Conservation (phyloP, 2,797 vertebrate genomes). For the Rallus crepitans region DNA sequence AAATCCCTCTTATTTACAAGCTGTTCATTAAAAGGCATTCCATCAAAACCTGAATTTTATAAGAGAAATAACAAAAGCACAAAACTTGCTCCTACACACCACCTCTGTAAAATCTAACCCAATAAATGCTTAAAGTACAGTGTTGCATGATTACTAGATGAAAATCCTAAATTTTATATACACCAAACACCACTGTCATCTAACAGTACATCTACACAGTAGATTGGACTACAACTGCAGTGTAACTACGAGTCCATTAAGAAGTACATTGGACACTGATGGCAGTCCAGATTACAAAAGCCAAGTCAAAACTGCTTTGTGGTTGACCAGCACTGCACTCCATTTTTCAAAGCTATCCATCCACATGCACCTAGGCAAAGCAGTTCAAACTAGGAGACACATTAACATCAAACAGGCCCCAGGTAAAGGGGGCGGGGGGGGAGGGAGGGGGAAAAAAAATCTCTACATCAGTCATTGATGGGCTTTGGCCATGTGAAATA, state of each 20-base stretch:
- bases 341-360: not conserved
- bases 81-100: not conserved
- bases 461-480: not conserved
- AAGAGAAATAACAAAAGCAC: not conserved
- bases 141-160: not conserved
- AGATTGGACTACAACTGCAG: not conserved
- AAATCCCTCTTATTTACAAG: not conserved
- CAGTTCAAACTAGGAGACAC: not conserved
- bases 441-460: too few relatives aligned
- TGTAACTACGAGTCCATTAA: accelerated
- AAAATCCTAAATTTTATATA: not conserved
- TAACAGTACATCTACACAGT: not conserved
- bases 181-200: not conserved
- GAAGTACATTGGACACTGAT: not conserved
- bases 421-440: not conserved
- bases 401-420: not conserved
- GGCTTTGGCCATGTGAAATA: not conserved
- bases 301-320: not conserved
- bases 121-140: not conserved
- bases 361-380: not conserved
- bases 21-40: not conserved
- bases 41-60: not conserved
- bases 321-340: not conserved
- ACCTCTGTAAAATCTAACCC: not conserved
- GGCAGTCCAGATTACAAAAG: not conserved